Conservation (phyloP, 2,113 vertebrate genomes). For the Gymnarchus niloticus region DNA sequence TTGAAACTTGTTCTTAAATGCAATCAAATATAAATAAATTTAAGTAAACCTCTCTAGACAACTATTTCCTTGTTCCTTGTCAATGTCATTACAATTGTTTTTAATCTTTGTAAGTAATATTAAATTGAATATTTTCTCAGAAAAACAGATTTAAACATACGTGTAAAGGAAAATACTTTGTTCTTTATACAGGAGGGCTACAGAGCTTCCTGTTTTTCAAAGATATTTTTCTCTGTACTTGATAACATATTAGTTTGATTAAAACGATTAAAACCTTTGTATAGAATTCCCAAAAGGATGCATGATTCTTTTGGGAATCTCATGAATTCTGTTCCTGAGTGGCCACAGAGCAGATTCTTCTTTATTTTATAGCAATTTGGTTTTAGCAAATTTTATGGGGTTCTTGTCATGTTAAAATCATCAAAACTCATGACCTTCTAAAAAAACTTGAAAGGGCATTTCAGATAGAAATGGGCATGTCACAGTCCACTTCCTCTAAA, state of each 20-base stretch:
- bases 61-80: background rate
- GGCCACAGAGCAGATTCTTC: background rate
- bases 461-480: background rate
- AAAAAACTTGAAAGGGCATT: background rate
- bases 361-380: background rate
- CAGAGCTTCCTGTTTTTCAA: background rate
- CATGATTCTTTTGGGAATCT: background rate
- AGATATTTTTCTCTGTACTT: background rate
- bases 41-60: background rate
- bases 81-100: background rate
- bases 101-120: too few species aligned
- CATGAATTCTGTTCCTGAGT: background rate
- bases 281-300: background rate
- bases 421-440: background rate
- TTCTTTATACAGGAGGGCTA: too few species aligned
- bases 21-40: background rate
- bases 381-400: background rate
- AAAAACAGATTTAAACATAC: too few species aligned
- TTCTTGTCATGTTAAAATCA: background rate
- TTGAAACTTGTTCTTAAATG: background rate
- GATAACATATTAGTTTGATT: too few species aligned
- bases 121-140: too few species aligned
- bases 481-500: background rate
- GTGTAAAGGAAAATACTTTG: too few species aligned
- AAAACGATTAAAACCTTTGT: too few species aligned